Percentiles rank a stretch among this genome's conserved stretches.
These are phyloP conservation scores for Epinephelus fuscoguttatus DNA, from an alignment of 2,113 vertebrate genomes.

Conservation along the genomic window DNA sequence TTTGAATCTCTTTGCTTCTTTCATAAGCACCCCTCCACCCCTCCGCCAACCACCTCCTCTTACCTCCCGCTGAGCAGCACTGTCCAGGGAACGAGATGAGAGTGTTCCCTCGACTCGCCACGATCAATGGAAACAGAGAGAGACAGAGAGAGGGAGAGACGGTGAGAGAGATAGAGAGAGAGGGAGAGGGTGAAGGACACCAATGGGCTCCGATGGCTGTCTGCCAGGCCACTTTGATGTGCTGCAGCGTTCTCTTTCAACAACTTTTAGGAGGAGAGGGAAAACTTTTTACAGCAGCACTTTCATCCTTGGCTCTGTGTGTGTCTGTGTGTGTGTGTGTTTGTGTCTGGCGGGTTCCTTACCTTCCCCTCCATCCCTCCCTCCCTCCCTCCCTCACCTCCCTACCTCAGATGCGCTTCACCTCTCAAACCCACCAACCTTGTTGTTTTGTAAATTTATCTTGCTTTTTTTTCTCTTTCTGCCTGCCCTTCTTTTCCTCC, in stretches of 20 bases:
- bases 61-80: conserved; percentile 48
- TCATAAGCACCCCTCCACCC: neutral
- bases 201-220: conserved; percentile 77
- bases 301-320: conserved; percentile 69
- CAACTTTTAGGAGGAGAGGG: conserved; percentile 78
- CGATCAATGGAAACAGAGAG: conserved; percentile 66
- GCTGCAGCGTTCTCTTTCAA: conserved; percentile 79
- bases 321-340: conserved; percentile 29
- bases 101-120: conserved; percentile 64
- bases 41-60: conserved; percentile 26
- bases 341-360: conserved; percentile 39
- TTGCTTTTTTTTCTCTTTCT: conserved; percentile 17
- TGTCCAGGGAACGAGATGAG: conserved; percentile 65
- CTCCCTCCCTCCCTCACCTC: conserved; percentile 16
- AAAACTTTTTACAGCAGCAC: conserved; percentile 76
- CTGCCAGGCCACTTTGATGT: conserved; percentile 83
- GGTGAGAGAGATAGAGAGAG: neutral
- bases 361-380: conserved; percentile 39
- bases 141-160: conserved; percentile 8
- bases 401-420: conserved; percentile 44
- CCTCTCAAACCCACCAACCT: conserved; percentile 46
- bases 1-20: conserved; percentile 27
- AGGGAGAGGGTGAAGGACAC: conserved; percentile 77
- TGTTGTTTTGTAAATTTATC: conserved; percentile 63
- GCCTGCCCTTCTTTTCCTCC: conserved; percentile 22